Conservation (phyloP, 2,888 invertebrate species). For the Anticlea derivata region DNA sequence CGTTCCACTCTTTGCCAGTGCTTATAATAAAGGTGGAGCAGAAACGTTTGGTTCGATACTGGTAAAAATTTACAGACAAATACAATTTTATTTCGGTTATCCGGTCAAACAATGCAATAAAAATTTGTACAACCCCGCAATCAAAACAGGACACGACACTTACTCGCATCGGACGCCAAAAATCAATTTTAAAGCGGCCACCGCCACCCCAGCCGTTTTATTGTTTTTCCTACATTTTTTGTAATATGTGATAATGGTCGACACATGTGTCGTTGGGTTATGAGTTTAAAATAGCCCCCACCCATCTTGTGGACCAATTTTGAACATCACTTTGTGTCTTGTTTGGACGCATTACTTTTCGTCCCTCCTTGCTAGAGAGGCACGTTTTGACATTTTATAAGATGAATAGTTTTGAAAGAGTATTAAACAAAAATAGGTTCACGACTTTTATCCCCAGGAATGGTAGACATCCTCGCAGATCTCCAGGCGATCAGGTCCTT, state of each 20-base stretch:
- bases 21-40: too few species aligned
- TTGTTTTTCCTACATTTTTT: conserved; percentile 81
- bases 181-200: conserved; percentile 76
- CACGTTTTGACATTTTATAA: conserved; percentile 12
- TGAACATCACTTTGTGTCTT: conserved; percentile 54
- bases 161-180: conserved; percentile 44
- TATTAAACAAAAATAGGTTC: too few species aligned
- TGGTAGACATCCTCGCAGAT: too few species aligned
- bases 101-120: neutral
- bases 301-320: conserved; percentile 70
- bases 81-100: too few species aligned
- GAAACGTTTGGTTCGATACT: too few species aligned
- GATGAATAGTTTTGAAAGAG: too few species aligned
- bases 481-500: too few species aligned
- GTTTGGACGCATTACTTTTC: conserved; percentile 26
- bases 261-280: conserved; percentile 82
- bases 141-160: conserved; percentile 17
- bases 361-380: conserved; percentile 15
- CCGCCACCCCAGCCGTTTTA: conserved; percentile 65
- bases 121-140: neutral
- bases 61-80: too few species aligned
- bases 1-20: too few species aligned
- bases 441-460: too few species aligned
- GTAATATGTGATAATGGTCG: conserved; percentile 83
- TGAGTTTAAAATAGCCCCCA: conserved; percentile 82